Evolutionary conservation across 2,888 invertebrate genomes (phyloP), one percentile per base, ranked within the genome.

Genomic region (Parelbella ahira): DNA sequence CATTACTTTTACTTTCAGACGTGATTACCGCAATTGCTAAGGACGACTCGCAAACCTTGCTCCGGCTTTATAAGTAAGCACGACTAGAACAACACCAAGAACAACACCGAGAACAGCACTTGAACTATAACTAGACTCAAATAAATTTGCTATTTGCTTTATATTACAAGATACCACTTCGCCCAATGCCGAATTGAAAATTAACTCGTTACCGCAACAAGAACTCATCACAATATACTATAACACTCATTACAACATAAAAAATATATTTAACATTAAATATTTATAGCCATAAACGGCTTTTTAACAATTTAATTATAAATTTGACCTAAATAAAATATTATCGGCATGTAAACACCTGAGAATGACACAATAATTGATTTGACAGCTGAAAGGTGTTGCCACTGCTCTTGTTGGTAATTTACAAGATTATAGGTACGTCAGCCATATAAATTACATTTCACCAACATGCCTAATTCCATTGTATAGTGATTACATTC

Each of bases 191-290:
- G 86, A 76, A 72, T 73, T 77, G 54, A 72, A 69, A 54, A 86
- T 50, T 47, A 77, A 63, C 53, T 87, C 86, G 60, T 82, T 79
- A 48, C 84, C 79, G 51, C 86, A 87, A 73, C 86, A 87, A 69
- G 78, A 77, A 81, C 68, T 82, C 86, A 87, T 87, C 60, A 83
- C 86, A 76, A 57, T 54, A 50, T 13, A 51, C 45, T 44, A 44
- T 49, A 36, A 42, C 34, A 45, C 28, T 47, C 46, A 41, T 38
- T 32, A 51, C 48, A 38, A 53, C 51, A 46, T 54, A 37, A 41
- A 51, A 44, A 50, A 49, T 50, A 45, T 33, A 51, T 49, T 53
- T 42, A 57, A 53, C 50, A 49, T 32, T 48, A 47, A 42, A 45
- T 43, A 13, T 19, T n/a, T 11, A 2, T 23, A 19, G 15, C 37